Evolutionary conservation across 2,888 invertebrate species (phyloP).

Genomic region (Cylindroiulus punctatus): DNA sequence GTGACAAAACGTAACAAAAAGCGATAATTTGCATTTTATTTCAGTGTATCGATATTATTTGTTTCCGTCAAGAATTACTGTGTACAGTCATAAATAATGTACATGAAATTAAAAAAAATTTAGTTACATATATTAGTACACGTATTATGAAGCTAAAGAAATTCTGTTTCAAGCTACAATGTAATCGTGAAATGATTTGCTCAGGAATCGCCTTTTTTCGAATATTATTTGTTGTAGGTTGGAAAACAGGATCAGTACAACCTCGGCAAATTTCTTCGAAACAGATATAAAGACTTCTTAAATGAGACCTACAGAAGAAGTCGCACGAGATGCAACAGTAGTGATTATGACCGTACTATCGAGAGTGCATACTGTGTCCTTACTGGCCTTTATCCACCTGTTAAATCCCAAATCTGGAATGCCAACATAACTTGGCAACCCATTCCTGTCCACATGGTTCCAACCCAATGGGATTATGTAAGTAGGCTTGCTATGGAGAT

Average conservation of each 20-base stretch:
- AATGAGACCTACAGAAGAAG: not conserved
- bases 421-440: constrained; percentile 43
- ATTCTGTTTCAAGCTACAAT: too few species aligned
- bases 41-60: too few species aligned
- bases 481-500: not conserved
- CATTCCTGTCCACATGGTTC: constrained; percentile 50
- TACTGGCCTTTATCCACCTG: constrained; percentile 29
- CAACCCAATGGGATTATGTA: constrained; percentile 28
- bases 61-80: too few species aligned
- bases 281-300: constrained; percentile 8
- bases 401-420: constrained; percentile 16
- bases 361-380: constrained; percentile 36
- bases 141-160: too few species aligned
- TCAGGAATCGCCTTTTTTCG: too few species aligned
- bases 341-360: constrained; percentile 39
- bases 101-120: too few species aligned
- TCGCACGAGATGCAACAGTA: not conserved
- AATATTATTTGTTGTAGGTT: not conserved
- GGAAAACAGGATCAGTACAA: constrained; percentile 21
- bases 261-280: not conserved
- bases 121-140: too few species aligned
- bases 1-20: too few species aligned
- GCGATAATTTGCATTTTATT: too few species aligned
- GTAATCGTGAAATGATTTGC: too few species aligned
- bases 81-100: too few species aligned